These are phyloP conservation scores for Dreissena polymorpha DNA, from an alignment of 1,140 invertebrate genomes.

Conservation along the genomic window DNA sequence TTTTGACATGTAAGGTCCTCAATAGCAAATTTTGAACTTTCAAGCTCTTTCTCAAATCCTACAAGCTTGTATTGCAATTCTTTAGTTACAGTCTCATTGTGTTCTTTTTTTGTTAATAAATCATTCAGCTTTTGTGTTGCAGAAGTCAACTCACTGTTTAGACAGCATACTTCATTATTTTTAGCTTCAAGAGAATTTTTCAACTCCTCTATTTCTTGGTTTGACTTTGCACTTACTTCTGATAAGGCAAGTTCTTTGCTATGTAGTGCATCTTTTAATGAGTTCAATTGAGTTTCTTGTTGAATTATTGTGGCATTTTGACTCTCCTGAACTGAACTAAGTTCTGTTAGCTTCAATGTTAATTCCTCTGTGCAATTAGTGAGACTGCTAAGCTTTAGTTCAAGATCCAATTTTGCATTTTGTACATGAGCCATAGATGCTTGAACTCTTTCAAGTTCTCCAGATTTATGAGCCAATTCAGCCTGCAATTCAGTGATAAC, in stretches of 20 bases:
- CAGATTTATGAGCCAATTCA: slow-evolving; percentile 2
- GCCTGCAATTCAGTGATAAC: slow-evolving; percentile 12
- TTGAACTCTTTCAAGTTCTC: slow-evolving; percentile 6
- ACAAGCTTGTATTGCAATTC: slow-evolving; percentile 3
- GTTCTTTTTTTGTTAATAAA: too few species aligned
- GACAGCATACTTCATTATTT: background rate
- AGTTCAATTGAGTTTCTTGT: slow-evolving; percentile 1
- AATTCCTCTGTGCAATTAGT: slow-evolving; percentile 17
- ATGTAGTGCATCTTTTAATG: slow-evolving; percentile 24
- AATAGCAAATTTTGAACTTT: slow-evolving; percentile 8
- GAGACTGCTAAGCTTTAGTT: background rate
- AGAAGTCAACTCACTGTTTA: too few species aligned
- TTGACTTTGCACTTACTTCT: slow-evolving; percentile 16
- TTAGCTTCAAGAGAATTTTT: background rate
- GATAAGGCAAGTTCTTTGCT: slow-evolving; percentile 14
- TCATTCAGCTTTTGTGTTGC: too few species aligned
- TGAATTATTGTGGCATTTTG: background rate
- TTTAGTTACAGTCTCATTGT: background rate
- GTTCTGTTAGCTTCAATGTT: background rate
- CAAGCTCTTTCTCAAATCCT: slow-evolving; percentile 1
- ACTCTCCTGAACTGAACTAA: slow-evolving; percentile 17
- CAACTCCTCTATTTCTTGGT: slow-evolving; percentile 27
- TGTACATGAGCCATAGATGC: slow-evolving; percentile 9
- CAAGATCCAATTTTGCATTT: slow-evolving; percentile 20
- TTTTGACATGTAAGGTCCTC: slow-evolving; percentile 2